Conservation (phyloP, 2,797 vertebrate genomes). For the Hylomyscus alleni region DNA sequence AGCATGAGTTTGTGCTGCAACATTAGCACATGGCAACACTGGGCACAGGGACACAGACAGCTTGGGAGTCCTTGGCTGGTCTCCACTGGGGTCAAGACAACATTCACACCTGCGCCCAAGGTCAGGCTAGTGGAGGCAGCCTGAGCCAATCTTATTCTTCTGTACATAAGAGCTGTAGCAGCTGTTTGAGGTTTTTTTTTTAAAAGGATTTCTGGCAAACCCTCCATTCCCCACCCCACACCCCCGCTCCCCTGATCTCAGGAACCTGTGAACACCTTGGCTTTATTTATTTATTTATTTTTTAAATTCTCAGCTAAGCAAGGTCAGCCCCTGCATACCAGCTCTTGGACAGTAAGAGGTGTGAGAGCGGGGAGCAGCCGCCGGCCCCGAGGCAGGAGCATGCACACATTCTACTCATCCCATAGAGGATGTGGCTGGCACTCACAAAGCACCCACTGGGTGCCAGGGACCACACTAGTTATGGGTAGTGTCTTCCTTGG, state of each 20-base stretch:
- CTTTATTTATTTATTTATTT: background rate
- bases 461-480: background rate
- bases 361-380: background rate
- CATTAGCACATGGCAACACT: background rate
- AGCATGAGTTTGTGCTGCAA: background rate
- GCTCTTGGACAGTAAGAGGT: background rate
- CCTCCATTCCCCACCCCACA: accelerated
- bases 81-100: background rate
- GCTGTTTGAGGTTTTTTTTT: background rate
- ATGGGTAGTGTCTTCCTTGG: background rate
- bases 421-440: background rate
- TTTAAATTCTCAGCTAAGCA: background rate
- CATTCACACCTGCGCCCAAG: accelerated
- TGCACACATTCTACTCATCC: background rate
- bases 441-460: background rate
- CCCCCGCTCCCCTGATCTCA: background rate
- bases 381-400: background rate
- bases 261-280: background rate
- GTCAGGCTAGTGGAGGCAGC: background rate
- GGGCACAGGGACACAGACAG: background rate
- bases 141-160: background rate
- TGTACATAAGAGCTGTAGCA: background rate
- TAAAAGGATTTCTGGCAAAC: background rate
- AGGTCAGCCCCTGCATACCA: background rate
- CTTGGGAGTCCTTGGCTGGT: background rate